Evolutionary conservation across 2,113 vertebrate genomes (phyloP).

Genomic region (Thryonomys swinderianus): DNA sequence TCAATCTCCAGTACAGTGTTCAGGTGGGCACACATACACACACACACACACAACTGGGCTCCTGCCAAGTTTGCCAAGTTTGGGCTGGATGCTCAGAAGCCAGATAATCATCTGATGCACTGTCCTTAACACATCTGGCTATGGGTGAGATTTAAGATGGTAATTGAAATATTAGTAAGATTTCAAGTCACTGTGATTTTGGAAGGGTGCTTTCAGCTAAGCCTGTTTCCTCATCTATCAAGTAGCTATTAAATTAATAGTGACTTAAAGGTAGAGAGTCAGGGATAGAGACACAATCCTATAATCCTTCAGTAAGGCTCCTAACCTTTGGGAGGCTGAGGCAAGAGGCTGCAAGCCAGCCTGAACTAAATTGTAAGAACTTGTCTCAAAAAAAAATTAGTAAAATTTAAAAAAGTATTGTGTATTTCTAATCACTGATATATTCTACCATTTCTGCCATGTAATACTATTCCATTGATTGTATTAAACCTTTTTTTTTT

Average conservation of each 20-base stretch:
- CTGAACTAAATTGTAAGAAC: neutral
- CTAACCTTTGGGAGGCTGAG: neutral
- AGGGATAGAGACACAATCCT: neutral
- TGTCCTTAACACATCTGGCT: neutral
- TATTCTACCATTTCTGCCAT: neutral
- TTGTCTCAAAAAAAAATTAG: neutral
- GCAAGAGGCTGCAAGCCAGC: neutral
- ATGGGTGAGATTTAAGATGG: neutral
- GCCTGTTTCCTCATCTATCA: neutral
- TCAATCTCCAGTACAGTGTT: neutral
- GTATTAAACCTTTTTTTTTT: neutral
- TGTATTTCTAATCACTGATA: neutral
- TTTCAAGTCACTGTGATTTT: neutral
- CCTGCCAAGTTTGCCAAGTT: neutral
- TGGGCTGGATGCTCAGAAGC: neutral
- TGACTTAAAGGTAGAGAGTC: neutral
- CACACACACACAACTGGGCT: neutral
- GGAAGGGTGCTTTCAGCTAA: neutral
- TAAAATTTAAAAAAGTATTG: neutral
- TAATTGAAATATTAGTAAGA: neutral
- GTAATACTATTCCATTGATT: neutral
- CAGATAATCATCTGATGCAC: neutral
- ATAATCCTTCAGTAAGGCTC: neutral
- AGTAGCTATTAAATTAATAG: neutral
- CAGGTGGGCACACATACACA: neutral